A percentile compares a stretch with the other conserved stretches of the same genome.
These are phyloP conservation scores for Phenganax subtilis DNA, from an alignment of 92 coral and sea anemone species.

Conservation along the genomic window DNA sequence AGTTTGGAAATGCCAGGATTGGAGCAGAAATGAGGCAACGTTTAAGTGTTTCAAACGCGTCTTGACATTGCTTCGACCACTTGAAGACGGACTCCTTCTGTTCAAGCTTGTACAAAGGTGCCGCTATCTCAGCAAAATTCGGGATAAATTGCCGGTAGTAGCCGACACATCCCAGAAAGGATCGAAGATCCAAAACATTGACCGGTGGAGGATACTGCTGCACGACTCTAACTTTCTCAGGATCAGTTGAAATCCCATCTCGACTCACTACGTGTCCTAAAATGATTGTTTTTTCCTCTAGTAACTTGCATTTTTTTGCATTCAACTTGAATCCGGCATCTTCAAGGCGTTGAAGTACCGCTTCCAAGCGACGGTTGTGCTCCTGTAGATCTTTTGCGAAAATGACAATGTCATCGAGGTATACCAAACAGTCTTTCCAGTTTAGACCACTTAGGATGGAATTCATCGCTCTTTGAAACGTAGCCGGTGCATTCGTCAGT, in stretches of 20 bases:
- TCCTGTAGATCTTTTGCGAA: slow-evolving; percentile 37
- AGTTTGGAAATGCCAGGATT: slow-evolving; percentile 44
- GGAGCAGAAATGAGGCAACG: slow-evolving; percentile 38
- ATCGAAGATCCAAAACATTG: slow-evolving; percentile 28
- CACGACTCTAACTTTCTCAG: slow-evolving; percentile 47
- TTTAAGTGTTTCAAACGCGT: slow-evolving; percentile 13
- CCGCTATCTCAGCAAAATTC: slow-evolving; percentile 32
- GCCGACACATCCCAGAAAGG: slow-evolving; percentile 42
- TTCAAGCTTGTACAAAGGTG: slow-evolving; percentile 37
- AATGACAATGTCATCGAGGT: slow-evolving; percentile 44
- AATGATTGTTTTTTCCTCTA: slow-evolving; percentile 38
- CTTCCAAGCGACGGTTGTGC: slow-evolving; percentile 31
- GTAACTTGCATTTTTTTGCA: slow-evolving; percentile 44
- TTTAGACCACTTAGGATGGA: slow-evolving; percentile 34
- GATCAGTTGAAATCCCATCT: slow-evolving; percentile 44
- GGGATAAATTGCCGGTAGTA: slow-evolving; percentile 52
- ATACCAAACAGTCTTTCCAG: slow-evolving; percentile 48
- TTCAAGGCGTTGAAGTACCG: slow-evolving; percentile 29
- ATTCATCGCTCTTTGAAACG: slow-evolving; percentile 47
- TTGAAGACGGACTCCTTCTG: slow-evolving; percentile 2
- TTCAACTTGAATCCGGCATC: slow-evolving; percentile 43
- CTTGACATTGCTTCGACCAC: slow-evolving; percentile 22
- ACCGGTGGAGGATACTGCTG: slow-evolving; percentile 39
- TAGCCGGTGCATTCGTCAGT: slow-evolving; percentile 45
- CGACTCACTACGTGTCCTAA: slow-evolving; percentile 40